Conservation (phyloP, 1,140 invertebrate species). For the Drosophila mayri region DNA sequence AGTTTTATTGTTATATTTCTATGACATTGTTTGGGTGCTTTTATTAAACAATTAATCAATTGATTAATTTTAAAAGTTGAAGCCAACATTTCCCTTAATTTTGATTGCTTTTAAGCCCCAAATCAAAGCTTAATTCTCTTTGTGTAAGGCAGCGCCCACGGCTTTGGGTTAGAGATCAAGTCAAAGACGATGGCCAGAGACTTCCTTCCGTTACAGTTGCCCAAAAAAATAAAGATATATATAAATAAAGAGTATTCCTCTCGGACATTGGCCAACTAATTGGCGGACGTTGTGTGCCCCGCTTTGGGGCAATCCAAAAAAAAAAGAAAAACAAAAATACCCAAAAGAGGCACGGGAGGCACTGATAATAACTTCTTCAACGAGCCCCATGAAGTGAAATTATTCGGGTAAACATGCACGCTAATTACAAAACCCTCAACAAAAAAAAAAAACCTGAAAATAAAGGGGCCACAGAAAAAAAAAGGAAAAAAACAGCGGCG, state of each 20-base stretch:
- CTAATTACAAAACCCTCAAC: slow-evolving; percentile 78
- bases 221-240: slow-evolving; percentile 28
- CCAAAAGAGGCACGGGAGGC: slow-evolving; percentile 2
- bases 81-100: background rate
- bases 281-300: slow-evolving; percentile 70
- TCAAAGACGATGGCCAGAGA: slow-evolving; percentile 21
- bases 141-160: slow-evolving; percentile 22
- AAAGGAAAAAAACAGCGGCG: slow-evolving; percentile 6
- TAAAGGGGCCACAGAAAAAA: slow-evolving; percentile 34
- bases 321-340: slow-evolving; percentile 37
- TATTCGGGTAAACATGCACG: slow-evolving; percentile 82
- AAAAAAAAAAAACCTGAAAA: slow-evolving; percentile 24
- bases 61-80: background rate
- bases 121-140: background rate
- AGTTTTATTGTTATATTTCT: background rate
- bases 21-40: rapidly evolving
- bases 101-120: background rate
- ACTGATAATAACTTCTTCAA: slow-evolving; percentile 81
- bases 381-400: slow-evolving; percentile 81
- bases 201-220: slow-evolving; percentile 80
- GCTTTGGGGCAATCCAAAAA: slow-evolving; percentile 49
- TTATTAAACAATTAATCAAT: background rate
- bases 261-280: slow-evolving; percentile 69
- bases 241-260: slow-evolving; percentile 34
- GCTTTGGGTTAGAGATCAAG: slow-evolving; percentile 44